A percentile compares a stretch with the other conserved stretches of the same genome.
Conservation (phyloP, 2,888 invertebrate species). For the Tetropium fuscum region DNA sequence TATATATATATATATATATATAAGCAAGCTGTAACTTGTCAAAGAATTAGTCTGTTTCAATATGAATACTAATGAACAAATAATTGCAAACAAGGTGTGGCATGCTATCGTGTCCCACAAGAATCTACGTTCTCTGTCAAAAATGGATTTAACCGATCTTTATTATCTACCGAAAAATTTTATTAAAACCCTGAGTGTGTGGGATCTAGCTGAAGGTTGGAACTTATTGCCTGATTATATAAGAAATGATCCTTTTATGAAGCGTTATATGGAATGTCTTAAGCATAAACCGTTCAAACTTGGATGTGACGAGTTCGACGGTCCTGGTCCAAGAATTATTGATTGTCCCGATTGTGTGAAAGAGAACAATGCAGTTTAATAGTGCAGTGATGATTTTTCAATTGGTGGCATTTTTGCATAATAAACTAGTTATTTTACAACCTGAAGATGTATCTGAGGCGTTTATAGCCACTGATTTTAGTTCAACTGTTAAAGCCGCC, state of each 20-base stretch:
- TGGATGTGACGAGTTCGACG: not conserved
- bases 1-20: no score
- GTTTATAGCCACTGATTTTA: not conserved
- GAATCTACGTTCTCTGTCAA: not conserved
- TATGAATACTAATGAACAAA: not conserved
- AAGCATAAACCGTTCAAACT: not conserved
- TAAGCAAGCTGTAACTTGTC: not conserved
- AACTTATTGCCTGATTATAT: slow-evolving; percentile 3
- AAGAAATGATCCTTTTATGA: slow-evolving; percentile 2
- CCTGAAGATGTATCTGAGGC: not conserved
- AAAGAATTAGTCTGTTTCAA: not conserved
- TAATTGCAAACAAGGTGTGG: not conserved
- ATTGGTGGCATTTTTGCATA: not conserved
- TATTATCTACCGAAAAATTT: slow-evolving; percentile 3
- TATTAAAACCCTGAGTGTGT: slow-evolving; percentile 2
- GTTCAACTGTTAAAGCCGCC: not conserved
- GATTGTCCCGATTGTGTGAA: not conserved
- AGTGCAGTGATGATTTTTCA: not conserved
- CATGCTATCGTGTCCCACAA: not conserved
- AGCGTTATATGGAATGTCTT: not conserved
- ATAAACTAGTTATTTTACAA: not conserved
- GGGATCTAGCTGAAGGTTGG: slow-evolving; percentile 3
- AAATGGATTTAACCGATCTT: not conserved
- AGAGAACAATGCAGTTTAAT: not conserved
- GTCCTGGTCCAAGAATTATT: not conserved